Evolutionary conservation across 2,888 invertebrate species (phyloP), one percentile per base, ranked within the genome.

Genomic region (Macrosoma leucophasiata): DNA sequence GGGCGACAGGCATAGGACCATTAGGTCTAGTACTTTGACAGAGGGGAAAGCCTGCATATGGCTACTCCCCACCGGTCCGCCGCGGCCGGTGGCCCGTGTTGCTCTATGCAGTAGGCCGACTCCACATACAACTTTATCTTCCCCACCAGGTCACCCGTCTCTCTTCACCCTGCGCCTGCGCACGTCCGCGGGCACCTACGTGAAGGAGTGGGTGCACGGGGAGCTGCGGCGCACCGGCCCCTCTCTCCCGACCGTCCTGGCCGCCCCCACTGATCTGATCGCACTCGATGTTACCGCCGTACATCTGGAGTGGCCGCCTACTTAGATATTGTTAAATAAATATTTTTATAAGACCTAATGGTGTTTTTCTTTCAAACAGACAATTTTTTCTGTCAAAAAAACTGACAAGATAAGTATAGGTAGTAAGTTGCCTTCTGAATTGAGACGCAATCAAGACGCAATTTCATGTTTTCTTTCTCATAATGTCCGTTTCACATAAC

Each of bases 121-220:
- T 19, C 15, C 3, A n/a, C 6, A 11, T 11, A 9, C 9, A 15
- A 26, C 7, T 17, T n/a, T n/a, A n/a, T n/a, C n/a, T n/a, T n/a
- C n/a, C n/a, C n/a, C 27, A 18, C 2, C 60, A 86, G 86, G 50
- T 4, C 68, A 78, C 41, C 58, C 72, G 1, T 65, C 79, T 43
- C 72, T 90, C 29, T 88, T 97, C 52, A 79, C 86, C 26, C 57
- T 96, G 14, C 86, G 88, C 39, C 52, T 96, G 11, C 87, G 87
- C 28, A 94, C 96, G 1, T 93, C 95, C 61, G 97, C 97, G 6
- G 97, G 97, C 22, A 96, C 97, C 20, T 99, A 99, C 67, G 90
- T 99, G 1, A 99, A 99, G 77, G 98, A 99, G 84, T 95, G 98
- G 84, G 93, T 95, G 11, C 97, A 98, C 76, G 96, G 98, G 2